phyloP scores from a whole-genome alignment of 2,888 invertebrate species.

The Ochropleura plecta region DNA sequence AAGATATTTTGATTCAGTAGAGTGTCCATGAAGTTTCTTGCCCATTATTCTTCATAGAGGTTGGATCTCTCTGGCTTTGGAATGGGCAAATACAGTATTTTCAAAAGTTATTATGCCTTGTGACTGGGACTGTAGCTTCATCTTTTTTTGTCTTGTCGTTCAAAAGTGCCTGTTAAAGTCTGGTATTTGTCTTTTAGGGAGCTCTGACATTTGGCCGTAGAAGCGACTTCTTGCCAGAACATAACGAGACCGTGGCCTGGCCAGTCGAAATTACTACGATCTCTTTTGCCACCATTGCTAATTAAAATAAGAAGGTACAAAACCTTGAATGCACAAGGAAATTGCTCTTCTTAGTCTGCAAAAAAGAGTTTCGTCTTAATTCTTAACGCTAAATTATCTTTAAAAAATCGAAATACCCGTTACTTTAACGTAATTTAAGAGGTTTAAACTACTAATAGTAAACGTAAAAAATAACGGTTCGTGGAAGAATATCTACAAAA shows the following conservation, averaged over 20 bases:
- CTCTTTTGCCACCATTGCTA: not conserved
- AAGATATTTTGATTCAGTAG: too few relatives aligned
- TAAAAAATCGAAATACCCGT: not conserved
- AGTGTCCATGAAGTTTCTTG: too few relatives aligned
- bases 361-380: too few relatives aligned
- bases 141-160: too few relatives aligned
- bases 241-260: too few relatives aligned
- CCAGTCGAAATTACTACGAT: not conserved
- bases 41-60: too few relatives aligned
- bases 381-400: too few relatives aligned
- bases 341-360: not conserved
- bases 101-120: too few relatives aligned
- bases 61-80: too few relatives aligned
- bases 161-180: too few relatives aligned
- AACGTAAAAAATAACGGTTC: not conserved
- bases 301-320: not conserved
- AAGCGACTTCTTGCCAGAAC: not conserved
- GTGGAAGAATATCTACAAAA: not conserved
- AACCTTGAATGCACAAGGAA: not conserved
- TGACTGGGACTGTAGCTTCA: too few relatives aligned
- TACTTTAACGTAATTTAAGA: not conserved
- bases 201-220: not conserved
- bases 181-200: not conserved
- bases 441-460: not conserved
- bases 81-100: too few relatives aligned